Evolutionary conservation across 2,888 invertebrate genomes (phyloP), one percentile per base, ranked within the genome.

Genomic region (Eutolmus rufibarbis): DNA sequence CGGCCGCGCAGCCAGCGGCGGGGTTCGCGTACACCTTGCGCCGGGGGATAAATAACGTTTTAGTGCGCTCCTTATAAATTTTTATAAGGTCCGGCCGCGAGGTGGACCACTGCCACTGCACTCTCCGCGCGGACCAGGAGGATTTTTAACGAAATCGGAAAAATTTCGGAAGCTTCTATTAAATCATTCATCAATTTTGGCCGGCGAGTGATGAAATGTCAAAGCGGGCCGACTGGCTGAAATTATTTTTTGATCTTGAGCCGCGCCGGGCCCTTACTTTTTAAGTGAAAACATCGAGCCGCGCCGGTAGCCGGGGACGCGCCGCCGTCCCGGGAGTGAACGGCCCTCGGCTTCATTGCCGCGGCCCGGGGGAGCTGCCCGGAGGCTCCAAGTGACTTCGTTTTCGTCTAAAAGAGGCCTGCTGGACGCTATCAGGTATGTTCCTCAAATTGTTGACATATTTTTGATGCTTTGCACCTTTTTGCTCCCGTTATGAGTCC

Each of bases 101-200:
- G 57, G 19, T 1, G 1, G n/a, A 56, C 16, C 8, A 16, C 19
- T 40, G 56, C 16, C 8, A 16, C 19, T 40, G 56, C 19, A 56
- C 43, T 46, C 43, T 46, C 51, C 51, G 23, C 66, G 8, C 23
- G 28, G 23, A n/a, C 28, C 66, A 28, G 66, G 40, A 43, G 43
- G 76, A 31, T 43, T 86, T 87, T 86, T 86, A 87, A 88, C 87
- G 88, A 88, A 88, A 84, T 66, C 84, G 84, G 56, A 84, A 84
- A 84, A 87, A 87, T 88, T 88, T 88, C 86, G 87, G 88, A 86
- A 86, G 85, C 88, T 88, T 88, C 88, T 88, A 88, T 88, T 88
- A 88, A 88, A 88, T 88, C 88, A 88, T 88, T 88, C 88, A 88
- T 88, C 88, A 88, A 88, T 88, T 88, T 88, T 87, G 88, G 88